A percentile compares a stretch with the other conserved stretches of the same genome.
These are phyloP conservation scores for Papilio machaon DNA, from an alignment of 1,140 invertebrate species.

Conservation along the genomic window DNA sequence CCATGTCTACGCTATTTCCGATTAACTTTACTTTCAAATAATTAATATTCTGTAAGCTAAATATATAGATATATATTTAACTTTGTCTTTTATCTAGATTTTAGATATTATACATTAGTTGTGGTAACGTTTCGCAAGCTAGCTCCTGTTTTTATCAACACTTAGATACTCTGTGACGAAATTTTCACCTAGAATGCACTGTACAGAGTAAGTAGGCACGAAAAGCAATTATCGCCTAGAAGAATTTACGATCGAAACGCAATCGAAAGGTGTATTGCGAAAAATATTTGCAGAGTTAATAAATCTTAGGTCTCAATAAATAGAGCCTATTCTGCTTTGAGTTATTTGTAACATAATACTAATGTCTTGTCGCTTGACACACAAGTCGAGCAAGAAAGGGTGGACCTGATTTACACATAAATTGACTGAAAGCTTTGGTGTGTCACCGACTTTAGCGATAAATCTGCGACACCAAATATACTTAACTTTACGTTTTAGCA, in stretches of 20 bases:
- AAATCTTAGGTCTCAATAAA: background rate
- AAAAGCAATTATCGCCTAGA: conserved; percentile 4
- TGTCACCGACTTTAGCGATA: background rate
- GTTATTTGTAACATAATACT: background rate
- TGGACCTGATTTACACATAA: conserved; percentile 6
- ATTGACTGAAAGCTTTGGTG: background rate
- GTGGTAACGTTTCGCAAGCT: background rate
- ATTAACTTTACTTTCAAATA: conserved; percentile 8
- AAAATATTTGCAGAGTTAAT: conserved; percentile 5
- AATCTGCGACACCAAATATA: background rate
- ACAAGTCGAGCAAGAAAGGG: background rate
- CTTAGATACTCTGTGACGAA: background rate
- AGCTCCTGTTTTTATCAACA: background rate
- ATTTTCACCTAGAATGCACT: background rate
- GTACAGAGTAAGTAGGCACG: background rate
- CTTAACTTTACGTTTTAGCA: too few species aligned
- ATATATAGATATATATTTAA: too few species aligned
- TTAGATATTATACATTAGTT: background rate
- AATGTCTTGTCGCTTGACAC: background rate
- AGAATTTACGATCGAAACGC: conserved; percentile 9
- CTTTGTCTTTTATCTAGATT: background rate
- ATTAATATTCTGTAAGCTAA: background rate
- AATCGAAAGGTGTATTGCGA: conserved; percentile 11
- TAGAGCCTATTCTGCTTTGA: background rate
- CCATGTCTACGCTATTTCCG: background rate